Base-by-base conservation (phyloP, 2,888 invertebrate genomes). In the Atethmia centrago region DNA sequence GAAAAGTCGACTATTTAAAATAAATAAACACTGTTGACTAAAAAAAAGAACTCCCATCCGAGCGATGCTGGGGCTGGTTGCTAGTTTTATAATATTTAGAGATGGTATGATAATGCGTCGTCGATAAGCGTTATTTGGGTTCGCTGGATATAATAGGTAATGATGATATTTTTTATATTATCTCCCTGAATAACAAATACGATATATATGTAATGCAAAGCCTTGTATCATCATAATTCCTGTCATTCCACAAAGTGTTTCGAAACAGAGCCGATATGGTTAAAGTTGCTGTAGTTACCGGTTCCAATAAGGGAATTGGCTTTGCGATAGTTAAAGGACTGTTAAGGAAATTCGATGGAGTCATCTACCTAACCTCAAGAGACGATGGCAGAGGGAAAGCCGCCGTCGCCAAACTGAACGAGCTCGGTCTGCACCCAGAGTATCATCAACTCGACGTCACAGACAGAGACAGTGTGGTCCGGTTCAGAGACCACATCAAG, bases 261-360 rank as follows among this genome's bases (percentile, higher is more conserved):
- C 14, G 14, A 42, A 0, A 40, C 21, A 56, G 47, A 49, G 21
- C 36, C 73, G 70, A 56, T 64, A 85, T 84, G 84, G 76, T 76
- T 16, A 86, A 80, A 67, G 85, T 90, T 0, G 92, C 90, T 0
- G 89, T 92, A 1, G 97, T 97, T 14, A 97, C 97, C 49, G 97
- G 97, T 21, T 92, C 96, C 40, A 97, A 97, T 89, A 97, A 97
- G 91, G 97, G 97, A 0, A 97, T 98, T 78, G 97, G 97, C 1
- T 97, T 95, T 83, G 97, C 95, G 0, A 97, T 97, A 64, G 97
- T 97, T 0, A 97, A 97, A 89, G 89, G 95, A 0, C 91, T 98
- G 5, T 97, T 97, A 83, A 91, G 96, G 85, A 94, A 96, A 86
- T 98, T 97, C 88, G 91, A 97, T 55, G 97, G 97, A 25, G 95